Conservation (phyloP, 2,888 invertebrate species). For the Tuta absoluta region DNA sequence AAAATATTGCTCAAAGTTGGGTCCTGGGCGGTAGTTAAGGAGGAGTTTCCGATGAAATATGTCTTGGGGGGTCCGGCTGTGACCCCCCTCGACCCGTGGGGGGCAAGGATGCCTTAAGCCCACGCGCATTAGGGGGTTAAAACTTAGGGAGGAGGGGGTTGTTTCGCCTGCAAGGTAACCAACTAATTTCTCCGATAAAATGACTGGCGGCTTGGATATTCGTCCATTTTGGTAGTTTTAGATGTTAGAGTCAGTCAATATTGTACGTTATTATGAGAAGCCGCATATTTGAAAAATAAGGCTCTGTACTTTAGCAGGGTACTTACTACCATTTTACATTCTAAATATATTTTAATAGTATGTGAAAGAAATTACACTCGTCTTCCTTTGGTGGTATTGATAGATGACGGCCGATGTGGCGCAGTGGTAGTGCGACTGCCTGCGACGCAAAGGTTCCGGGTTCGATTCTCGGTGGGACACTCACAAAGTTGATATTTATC, state of each 20-base stretch:
- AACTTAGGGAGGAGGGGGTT: constrained; percentile 55
- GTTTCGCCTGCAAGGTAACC: constrained; percentile 21
- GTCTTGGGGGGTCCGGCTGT: constrained; percentile 63
- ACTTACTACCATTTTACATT: too few relatives aligned
- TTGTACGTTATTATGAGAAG: not conserved
- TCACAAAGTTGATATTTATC: too few relatives aligned
- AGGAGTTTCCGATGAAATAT: constrained; percentile 78
- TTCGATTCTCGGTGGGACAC: too few relatives aligned
- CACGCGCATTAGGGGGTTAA: constrained; percentile 57
- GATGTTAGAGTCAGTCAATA: constrained; percentile 4
- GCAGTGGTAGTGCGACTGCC: too few relatives aligned
- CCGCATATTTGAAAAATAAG: not conserved
- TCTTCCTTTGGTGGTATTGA: too few relatives aligned
- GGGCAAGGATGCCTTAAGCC: constrained; percentile 74
- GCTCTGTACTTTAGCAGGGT: too few relatives aligned
- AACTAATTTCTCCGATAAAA: constrained; percentile 23
- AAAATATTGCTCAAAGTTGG: constrained; percentile 74
- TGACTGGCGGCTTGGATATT: constrained; percentile 15
- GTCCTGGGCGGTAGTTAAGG: constrained; percentile 65
- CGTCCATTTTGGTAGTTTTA: constrained; percentile 13
- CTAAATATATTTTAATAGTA: too few relatives aligned
- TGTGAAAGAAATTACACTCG: too few relatives aligned
- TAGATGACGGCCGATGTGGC: too few relatives aligned
- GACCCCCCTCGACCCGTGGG: constrained; percentile 29
- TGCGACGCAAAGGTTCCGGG: too few relatives aligned